Conservation (phyloP, 2,888 invertebrate genomes). For the Synergus umbraculus region DNA sequence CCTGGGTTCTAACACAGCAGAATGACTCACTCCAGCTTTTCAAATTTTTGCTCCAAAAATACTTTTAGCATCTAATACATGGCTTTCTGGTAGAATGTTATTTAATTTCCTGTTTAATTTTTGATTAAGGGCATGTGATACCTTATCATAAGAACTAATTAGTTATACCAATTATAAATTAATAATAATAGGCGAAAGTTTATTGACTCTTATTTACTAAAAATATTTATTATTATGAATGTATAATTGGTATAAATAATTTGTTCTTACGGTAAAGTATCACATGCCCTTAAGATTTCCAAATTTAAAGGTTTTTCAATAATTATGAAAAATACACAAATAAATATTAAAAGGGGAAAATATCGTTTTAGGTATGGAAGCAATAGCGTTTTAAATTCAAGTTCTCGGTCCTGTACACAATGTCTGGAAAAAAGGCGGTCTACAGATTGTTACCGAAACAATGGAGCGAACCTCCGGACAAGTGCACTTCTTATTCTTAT, state of each 20-base stretch:
- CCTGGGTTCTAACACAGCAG: conserved; percentile 18
- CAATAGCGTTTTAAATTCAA: background rate
- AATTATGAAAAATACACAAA: background rate
- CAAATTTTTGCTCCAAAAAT: too few relatives aligned
- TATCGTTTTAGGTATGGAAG: background rate
- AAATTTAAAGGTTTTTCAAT: background rate
- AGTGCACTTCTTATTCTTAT: conserved; percentile 34
- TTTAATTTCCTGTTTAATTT: background rate
- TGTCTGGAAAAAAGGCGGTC: background rate
- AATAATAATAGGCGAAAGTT: too few relatives aligned
- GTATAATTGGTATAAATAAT: too few relatives aligned
- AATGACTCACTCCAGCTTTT: too few relatives aligned
- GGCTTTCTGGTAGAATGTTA: background rate
- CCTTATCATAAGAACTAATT: too few relatives aligned
- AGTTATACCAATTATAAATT: too few relatives aligned
- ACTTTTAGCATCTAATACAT: too few relatives aligned
- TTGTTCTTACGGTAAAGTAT: too few relatives aligned
- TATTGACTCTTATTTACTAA: too few relatives aligned
- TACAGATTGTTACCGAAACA: conserved; percentile 27
- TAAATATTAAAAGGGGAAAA: background rate
- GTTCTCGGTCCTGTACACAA: background rate
- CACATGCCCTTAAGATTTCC: too few relatives aligned
- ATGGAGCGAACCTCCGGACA: conserved; percentile 29
- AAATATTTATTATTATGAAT: too few relatives aligned
- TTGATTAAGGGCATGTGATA: too few relatives aligned